A percentile compares a stretch with the other conserved stretches of the same genome.
Conservation (phyloP, 2,888 invertebrate genomes). For the Ornithoptera priamus region DNA sequence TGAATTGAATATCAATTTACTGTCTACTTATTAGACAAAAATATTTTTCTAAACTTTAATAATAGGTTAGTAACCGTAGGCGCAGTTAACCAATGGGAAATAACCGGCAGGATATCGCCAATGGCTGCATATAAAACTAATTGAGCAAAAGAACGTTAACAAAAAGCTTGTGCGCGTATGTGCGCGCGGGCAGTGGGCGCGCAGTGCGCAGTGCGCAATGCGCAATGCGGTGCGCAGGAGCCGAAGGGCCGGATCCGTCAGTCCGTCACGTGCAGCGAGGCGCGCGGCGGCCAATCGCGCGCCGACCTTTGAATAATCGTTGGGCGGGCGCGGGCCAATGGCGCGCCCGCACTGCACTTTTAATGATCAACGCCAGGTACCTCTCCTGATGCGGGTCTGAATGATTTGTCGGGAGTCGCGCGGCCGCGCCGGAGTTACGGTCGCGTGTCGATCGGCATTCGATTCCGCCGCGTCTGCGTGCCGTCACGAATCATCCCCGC, state of each 20-base stretch:
- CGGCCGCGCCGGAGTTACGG: slow-evolving; percentile 63
- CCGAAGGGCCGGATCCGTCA: slow-evolving; percentile 77
- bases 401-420: slow-evolving; percentile 73
- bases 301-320: slow-evolving; percentile 76
- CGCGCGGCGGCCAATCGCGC: slow-evolving; percentile 60
- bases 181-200: slow-evolving; percentile 1
- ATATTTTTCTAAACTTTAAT: too few species aligned
- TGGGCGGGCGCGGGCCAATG: slow-evolving; percentile 69
- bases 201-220: too few species aligned
- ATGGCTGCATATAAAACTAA: slow-evolving; percentile 18
- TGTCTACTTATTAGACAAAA: too few species aligned
- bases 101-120: background rate
- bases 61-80: too few species aligned
- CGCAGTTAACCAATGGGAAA: too few species aligned
- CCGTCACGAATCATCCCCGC: slow-evolving; percentile 51
- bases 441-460: slow-evolving; percentile 52
- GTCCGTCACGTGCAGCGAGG: slow-evolving; percentile 71
- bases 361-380: slow-evolving; percentile 70
- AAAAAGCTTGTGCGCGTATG: slow-evolving; percentile 26
- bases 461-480: slow-evolving; percentile 37
- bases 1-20: too few species aligned
- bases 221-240: slow-evolving; percentile 55
- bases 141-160: slow-evolving; percentile 23
- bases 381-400: slow-evolving; percentile 64
- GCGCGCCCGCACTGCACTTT: slow-evolving; percentile 59